These are phyloP conservation scores for Lymantria monacha DNA, from an alignment of 2,888 invertebrate species.

Conservation along the genomic window DNA sequence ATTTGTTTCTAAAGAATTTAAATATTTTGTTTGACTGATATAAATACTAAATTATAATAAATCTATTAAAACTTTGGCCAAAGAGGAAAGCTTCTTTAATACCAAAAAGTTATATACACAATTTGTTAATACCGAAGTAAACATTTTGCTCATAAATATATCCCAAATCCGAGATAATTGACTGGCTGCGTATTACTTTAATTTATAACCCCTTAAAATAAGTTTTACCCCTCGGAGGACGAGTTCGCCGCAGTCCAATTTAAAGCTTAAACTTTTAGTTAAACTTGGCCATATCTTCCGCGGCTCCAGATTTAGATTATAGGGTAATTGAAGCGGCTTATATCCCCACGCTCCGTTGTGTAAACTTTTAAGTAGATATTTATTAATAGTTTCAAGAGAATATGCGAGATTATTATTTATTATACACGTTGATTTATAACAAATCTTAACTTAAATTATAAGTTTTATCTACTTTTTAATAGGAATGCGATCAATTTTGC, in stretches of 20 bases:
- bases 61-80: too few species aligned
- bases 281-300: constrained; percentile 66
- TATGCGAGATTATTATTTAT: background rate
- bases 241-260: constrained; percentile 57
- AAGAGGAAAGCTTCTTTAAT: constrained; percentile 7
- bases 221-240: constrained; percentile 52
- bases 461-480: too few species aligned
- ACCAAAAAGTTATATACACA: constrained; percentile 10
- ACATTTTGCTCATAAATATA: constrained; percentile 36
- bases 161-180: constrained; percentile 54
- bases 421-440: background rate
- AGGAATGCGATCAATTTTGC: too few species aligned
- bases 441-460: too few species aligned
- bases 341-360: constrained; percentile 21
- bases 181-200: constrained; percentile 65
- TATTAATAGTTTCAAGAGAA: constrained; percentile 2
- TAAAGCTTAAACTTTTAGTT: constrained; percentile 68
- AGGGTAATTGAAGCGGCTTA: constrained; percentile 55
- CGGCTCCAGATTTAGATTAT: constrained; percentile 57
- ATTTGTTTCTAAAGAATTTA: too few species aligned
- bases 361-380: constrained; percentile 7
- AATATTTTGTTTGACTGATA: too few species aligned
- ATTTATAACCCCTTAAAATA: constrained; percentile 71
- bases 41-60: too few species aligned
- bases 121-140: constrained; percentile 19